Percentiles rank a stretch among this genome's conserved stretches.
These are phyloP conservation scores for Dissostichus mawsoni DNA, from an alignment of 2,113 vertebrate species.

Conservation along the genomic window DNA sequence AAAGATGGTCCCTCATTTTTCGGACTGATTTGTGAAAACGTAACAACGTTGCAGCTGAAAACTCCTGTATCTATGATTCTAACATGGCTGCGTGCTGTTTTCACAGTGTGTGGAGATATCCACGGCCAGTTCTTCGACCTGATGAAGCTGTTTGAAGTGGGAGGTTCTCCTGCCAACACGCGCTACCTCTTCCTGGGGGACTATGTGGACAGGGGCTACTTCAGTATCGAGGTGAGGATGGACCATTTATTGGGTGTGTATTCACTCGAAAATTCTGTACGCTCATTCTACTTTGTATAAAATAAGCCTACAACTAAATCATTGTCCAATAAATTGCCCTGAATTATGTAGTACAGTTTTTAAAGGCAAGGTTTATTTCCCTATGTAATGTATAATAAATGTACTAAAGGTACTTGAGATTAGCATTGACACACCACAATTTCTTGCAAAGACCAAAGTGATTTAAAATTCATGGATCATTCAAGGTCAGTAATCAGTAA, in stretches of 20 bases:
- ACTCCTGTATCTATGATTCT: not conserved
- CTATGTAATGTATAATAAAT: slow-evolving; percentile 17
- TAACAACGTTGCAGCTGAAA: slow-evolving; percentile 21
- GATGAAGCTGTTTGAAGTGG: slow-evolving; percentile 89
- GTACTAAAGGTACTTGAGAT: slow-evolving; percentile 23
- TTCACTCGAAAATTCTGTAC: not conserved
- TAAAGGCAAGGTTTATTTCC: slow-evolving; percentile 16
- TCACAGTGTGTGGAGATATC: slow-evolving; percentile 86
- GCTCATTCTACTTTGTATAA: not conserved
- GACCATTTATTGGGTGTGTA: slow-evolving; percentile 17
- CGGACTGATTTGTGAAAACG: not conserved
- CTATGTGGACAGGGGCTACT: slow-evolving; percentile 98
- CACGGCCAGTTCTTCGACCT: slow-evolving; percentile 88
- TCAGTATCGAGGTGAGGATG: slow-evolving; percentile 86
- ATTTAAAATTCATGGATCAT: slow-evolving; percentile 34
- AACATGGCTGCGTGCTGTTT: slow-evolving; percentile 16
- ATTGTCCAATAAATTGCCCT: slow-evolving; percentile 1
- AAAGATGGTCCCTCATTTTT: not conserved
- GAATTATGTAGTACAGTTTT: slow-evolving; percentile 15
- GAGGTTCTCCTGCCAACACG: slow-evolving; percentile 86
- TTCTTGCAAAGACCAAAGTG: slow-evolving; percentile 14
- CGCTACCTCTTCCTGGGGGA: slow-evolving; percentile 88
- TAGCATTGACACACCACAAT: slow-evolving; percentile 5
- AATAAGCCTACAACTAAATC: slow-evolving; percentile 16
- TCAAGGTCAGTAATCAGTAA: slow-evolving; percentile 31